phyloP scores from a whole-genome alignment of 2,113 vertebrate species.

The Oriolus oriolus region DNA sequence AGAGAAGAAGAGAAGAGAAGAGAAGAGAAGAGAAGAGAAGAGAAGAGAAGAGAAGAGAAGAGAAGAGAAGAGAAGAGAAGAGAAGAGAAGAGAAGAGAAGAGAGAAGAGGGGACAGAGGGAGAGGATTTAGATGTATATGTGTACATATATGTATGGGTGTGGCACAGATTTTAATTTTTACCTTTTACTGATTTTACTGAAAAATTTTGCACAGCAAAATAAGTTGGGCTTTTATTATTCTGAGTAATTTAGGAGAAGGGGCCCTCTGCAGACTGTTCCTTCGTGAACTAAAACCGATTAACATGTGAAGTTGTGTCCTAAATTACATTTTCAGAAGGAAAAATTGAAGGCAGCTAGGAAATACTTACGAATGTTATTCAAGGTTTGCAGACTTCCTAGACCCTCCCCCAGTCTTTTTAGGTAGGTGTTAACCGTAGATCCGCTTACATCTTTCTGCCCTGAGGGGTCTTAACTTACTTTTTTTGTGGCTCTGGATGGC shows the following conservation, averaged over 20 bases:
- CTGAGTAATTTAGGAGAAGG: background rate
- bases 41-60: background rate
- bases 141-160: no score
- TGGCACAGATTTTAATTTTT: background rate
- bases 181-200: background rate
- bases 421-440: background rate
- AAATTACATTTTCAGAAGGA: conserved; percentile 18
- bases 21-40: background rate
- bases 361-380: background rate
- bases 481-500: background rate
- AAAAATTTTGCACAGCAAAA: background rate
- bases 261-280: background rate
- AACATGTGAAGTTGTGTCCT: background rate
- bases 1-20: background rate
- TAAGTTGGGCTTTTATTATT: background rate
- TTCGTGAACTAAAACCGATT: background rate
- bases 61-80: background rate
- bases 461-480: background rate
- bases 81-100: background rate
- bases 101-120: no score
- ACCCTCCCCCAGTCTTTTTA: background rate
- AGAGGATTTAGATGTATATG: background rate
- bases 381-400: background rate
- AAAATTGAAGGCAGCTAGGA: background rate
- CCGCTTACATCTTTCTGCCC: background rate